phyloP scores from a whole-genome alignment of 2,113 vertebrate species.

The Platysteira castanea region DNA sequence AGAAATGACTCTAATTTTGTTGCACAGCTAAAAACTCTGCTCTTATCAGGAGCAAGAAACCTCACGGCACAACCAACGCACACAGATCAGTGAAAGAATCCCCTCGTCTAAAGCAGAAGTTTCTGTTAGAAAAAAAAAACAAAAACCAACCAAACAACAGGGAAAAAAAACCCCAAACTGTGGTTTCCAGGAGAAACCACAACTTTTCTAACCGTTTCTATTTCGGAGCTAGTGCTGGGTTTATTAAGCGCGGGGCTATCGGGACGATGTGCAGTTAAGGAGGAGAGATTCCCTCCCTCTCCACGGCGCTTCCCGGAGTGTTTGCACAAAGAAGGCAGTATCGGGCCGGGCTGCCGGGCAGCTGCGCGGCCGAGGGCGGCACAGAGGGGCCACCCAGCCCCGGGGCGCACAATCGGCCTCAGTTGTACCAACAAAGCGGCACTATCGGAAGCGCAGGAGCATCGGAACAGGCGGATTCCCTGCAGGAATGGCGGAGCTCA shows the following conservation, averaged over 20 bases:
- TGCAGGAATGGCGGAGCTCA: fast-evolving
- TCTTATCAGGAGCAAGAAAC: neutral
- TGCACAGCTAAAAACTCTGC: neutral
- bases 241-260: neutral
- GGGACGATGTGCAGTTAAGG: fast-evolving
- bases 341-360: neutral
- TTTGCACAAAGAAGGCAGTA: neutral
- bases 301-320: fast-evolving
- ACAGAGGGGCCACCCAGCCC: neutral
- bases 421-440: neutral
- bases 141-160: neutral
- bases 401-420: neutral
- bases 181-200: conserved; percentile 37
- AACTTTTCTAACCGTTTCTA: conserved; percentile 5
- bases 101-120: conserved; percentile 34
- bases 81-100: neutral
- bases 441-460: neutral
- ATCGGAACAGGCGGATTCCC: neutral
- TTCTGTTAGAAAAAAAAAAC: neutral
- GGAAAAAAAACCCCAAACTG: neutral
- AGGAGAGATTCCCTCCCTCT: neutral
- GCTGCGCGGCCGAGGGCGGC: neutral
- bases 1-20: neutral
- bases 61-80: neutral
- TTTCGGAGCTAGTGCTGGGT: neutral